phyloP scores from a whole-genome alignment of 2,113 vertebrate genomes.

The Myotis yumanensis region DNA sequence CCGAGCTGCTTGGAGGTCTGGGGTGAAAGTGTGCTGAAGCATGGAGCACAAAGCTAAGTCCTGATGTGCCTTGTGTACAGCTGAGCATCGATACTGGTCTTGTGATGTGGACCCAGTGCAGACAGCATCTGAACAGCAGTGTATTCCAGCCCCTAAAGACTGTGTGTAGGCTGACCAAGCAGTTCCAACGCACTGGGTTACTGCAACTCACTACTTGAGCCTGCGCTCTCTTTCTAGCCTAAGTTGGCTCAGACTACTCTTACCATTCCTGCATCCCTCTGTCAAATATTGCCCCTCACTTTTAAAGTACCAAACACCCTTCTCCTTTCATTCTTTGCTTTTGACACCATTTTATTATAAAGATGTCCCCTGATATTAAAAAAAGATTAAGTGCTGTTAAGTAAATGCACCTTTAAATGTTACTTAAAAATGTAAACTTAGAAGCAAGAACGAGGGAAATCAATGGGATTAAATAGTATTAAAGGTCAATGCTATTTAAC shows the following conservation, averaged over 20 bases:
- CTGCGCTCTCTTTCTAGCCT: neutral
- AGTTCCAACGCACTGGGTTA: neutral
- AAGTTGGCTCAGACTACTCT: neutral
- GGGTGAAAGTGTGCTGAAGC: neutral
- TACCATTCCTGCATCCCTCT: neutral
- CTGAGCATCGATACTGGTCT: neutral
- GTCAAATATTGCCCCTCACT: neutral
- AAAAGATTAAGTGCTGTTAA: constrained; percentile 65
- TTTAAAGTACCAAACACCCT: constrained; percentile 13
- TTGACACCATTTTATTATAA: neutral
- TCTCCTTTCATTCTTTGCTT: neutral
- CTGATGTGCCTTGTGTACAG: neutral
- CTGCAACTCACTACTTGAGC: neutral
- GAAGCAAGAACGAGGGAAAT: constrained; percentile 75
- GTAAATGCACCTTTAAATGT: constrained; percentile 58
- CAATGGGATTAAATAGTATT: constrained; percentile 77
- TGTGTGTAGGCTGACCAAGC: neutral
- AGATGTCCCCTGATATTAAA: constrained; percentile 30
- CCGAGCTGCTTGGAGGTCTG: neutral
- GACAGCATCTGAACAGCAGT: neutral
- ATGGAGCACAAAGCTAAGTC: neutral
- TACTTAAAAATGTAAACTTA: constrained; percentile 74
- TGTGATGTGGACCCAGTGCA: neutral
- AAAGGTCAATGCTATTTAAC: constrained; percentile 81
- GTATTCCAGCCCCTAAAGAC: neutral